phyloP scores from a whole-genome alignment of 2,797 vertebrate species.

The Chrysocyon brachyurus region DNA sequence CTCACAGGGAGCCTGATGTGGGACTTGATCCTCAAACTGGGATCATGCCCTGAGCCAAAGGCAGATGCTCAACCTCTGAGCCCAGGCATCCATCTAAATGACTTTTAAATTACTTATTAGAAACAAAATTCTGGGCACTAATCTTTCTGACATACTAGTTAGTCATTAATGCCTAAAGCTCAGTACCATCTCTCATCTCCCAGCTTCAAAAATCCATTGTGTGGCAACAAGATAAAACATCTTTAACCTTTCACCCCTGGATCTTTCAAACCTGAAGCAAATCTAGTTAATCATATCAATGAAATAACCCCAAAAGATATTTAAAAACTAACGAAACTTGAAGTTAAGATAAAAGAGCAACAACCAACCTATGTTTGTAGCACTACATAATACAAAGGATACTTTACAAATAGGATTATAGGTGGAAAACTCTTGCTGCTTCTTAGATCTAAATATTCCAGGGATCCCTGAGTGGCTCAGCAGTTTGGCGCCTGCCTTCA shows the following conservation, averaged over 20 bases:
- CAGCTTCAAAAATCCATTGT: conserved; percentile 84
- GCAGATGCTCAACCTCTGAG: not conserved
- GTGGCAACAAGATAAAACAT: conserved; percentile 87
- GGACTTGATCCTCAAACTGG: not conserved
- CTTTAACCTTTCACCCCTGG: conserved; percentile 88
- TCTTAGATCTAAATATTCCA: not conserved
- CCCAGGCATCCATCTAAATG: not conserved
- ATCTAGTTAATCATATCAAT: conserved; percentile 51
- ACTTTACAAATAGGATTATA: not conserved
- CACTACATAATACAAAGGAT: conserved; percentile 4
- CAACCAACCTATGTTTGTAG: not conserved
- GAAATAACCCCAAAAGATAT: not conserved
- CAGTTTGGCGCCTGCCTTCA: too few species aligned
- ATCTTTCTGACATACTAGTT: conserved; percentile 80
- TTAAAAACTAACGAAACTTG: conserved; percentile 13
- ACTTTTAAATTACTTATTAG: conserved; percentile 25
- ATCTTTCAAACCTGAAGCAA: conserved; percentile 68
- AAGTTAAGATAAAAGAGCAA: not conserved
- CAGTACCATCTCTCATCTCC: conserved; percentile 75
- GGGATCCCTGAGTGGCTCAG: too few species aligned
- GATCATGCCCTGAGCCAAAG: not conserved
- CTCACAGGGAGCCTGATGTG: not conserved
- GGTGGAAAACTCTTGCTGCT: not conserved
- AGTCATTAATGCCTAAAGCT: conserved; percentile 85
- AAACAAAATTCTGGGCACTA: conserved; percentile 45